Conservation (phyloP, 2,113 vertebrate species). For the Catharus minimus region DNA sequence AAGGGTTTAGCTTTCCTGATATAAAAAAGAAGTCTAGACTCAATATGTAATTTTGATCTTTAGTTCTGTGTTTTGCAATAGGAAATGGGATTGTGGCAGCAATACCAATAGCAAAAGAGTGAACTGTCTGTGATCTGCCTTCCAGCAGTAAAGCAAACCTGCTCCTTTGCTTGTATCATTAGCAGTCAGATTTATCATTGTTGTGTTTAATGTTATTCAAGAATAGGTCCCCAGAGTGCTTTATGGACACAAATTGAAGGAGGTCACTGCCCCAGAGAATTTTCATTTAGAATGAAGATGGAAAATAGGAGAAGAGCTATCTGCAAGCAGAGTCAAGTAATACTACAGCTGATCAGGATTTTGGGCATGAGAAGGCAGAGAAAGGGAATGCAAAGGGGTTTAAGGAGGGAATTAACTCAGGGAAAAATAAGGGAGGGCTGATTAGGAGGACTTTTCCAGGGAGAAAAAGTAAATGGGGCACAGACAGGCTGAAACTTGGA, state of each 20-base stretch:
- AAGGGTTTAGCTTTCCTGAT: background rate
- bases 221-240: background rate
- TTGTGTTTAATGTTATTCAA: background rate
- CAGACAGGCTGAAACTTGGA: background rate
- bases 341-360: background rate
- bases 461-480: background rate
- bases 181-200: background rate
- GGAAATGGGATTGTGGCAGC: background rate
- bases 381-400: background rate
- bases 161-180: background rate
- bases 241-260: background rate
- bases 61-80: background rate
- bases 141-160: background rate
- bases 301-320: background rate
- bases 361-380: background rate
- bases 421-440: background rate
- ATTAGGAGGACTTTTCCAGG: background rate
- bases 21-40: background rate
- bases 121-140: background rate
- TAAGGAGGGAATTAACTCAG: background rate
- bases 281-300: background rate
- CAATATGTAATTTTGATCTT: background rate
- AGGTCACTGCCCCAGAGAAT: background rate
- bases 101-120: background rate
- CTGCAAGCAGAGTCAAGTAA: background rate